Percentiles rank a stretch among this genome's conserved stretches.
These are phyloP conservation scores for Apteryx mantelli DNA, from an alignment of 2,113 vertebrate species.

Conservation along the genomic window DNA sequence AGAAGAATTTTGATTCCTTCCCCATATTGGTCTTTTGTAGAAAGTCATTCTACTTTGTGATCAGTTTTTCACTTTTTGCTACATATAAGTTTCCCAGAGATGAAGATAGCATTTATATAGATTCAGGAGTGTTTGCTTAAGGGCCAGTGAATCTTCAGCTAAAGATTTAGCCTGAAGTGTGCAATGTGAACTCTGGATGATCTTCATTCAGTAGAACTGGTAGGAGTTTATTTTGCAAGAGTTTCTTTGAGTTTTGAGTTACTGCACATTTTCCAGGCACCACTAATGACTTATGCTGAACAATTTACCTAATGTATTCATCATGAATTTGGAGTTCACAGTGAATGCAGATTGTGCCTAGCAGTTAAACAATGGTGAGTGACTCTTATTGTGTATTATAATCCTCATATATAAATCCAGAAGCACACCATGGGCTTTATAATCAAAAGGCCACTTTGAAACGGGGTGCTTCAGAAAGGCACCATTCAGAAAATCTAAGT, in stretches of 20 bases:
- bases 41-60: not conserved
- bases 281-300: not conserved
- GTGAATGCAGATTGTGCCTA: not conserved
- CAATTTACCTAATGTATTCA: not conserved
- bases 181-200: not conserved
- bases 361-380: not conserved
- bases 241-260: not conserved
- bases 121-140: not conserved
- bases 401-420: not conserved
- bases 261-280: not conserved
- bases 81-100: not conserved
- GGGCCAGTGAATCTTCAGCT: not conserved
- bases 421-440: not conserved
- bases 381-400: not conserved
- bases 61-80: not conserved
- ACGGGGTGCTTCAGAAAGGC: not conserved
- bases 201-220: not conserved
- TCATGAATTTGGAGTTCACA: not conserved
- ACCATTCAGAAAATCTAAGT: not conserved
- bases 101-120: not conserved
- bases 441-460: not conserved
- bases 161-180: not conserved
- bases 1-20: not conserved
- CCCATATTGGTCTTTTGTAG: not conserved
- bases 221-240: not conserved